Conservation (phyloP, 2,888 invertebrate genomes). For the Leptopilina syphax region DNA sequence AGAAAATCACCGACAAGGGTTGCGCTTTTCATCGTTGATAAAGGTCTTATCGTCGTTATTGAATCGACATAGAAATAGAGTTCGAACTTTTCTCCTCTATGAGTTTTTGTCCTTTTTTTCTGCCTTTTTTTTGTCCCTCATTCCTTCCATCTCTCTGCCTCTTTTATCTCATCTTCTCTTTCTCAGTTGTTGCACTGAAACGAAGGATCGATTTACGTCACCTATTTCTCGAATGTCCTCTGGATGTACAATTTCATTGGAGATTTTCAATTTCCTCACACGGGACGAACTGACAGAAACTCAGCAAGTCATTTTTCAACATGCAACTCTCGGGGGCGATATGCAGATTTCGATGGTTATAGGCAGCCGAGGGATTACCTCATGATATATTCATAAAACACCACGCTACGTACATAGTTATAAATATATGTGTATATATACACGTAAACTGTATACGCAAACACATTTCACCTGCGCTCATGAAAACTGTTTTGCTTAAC, state of each 20-base stretch:
- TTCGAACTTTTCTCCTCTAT: constrained; percentile 45
- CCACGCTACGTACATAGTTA: constrained; percentile 10
- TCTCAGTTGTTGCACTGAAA: constrained; percentile 45
- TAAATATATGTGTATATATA: too few relatives aligned
- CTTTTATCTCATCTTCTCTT: constrained; percentile 39
- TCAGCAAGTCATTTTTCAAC: constrained; percentile 55
- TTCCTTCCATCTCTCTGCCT: constrained; percentile 6
- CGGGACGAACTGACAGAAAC: constrained; percentile 46
- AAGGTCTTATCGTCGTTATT: constrained; percentile 51
- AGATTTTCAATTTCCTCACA: constrained; percentile 63
- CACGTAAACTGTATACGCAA: background rate
- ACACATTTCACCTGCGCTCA: constrained; percentile 55
- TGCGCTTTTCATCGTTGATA: constrained; percentile 47
- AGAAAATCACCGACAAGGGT: constrained; percentile 39
- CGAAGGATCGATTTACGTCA: constrained; percentile 54
- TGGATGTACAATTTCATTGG: constrained; percentile 58
- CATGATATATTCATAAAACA: constrained; percentile 65
- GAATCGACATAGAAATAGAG: constrained; percentile 48
- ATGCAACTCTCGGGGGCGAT: constrained; percentile 37
- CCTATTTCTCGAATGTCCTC: constrained; percentile 44
- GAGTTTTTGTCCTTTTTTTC: constrained; percentile 31
- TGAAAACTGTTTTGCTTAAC: constrained; percentile 41
- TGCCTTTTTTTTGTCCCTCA: constrained; percentile 39
- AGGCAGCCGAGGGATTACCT: constrained; percentile 60
- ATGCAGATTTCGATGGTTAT: constrained; percentile 61